Conservation (phyloP, 2,797 vertebrate genomes). For the Sebastes diaconus region DNA sequence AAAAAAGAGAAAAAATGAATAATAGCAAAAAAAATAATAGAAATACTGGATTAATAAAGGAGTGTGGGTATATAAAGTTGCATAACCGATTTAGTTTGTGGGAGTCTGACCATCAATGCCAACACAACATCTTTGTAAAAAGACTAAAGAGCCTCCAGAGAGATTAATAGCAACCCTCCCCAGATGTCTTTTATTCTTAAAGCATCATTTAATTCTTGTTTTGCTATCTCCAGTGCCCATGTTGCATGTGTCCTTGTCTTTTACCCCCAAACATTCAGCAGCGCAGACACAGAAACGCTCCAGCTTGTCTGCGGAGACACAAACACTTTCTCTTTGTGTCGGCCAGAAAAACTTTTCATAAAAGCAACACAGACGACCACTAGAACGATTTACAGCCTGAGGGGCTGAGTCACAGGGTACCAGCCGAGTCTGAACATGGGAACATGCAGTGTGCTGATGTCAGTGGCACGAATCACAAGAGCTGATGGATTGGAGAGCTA, state of each 20-base stretch:
- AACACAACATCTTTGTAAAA: constrained; percentile 17
- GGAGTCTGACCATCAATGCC: not conserved
- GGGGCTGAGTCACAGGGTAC: constrained; percentile 42
- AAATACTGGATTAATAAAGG: not conserved
- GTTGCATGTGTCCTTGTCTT: constrained; percentile 19
- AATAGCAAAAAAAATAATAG: not conserved
- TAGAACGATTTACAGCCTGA: constrained; percentile 48
- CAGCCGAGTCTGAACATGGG: constrained; percentile 20
- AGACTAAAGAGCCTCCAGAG: constrained; percentile 42
- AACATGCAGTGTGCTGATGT: constrained; percentile 22
- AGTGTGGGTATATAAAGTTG: not conserved
- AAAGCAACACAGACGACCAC: constrained; percentile 46
- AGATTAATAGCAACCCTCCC: constrained; percentile 28
- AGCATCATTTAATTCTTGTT: constrained; percentile 29
- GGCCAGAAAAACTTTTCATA: constrained; percentile 54
- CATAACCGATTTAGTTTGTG: not conserved
- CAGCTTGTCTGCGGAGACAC: constrained; percentile 52
- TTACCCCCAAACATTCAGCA: constrained; percentile 44
- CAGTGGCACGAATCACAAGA: constrained; percentile 23
- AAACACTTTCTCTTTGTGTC: constrained; percentile 63
- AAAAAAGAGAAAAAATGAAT: not conserved
- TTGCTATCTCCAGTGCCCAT: constrained; percentile 12
- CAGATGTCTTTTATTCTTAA: constrained; percentile 18
- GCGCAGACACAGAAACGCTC: constrained; percentile 59
- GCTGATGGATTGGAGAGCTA: not conserved